Base-by-base conservation (phyloP, 2,113 vertebrate genomes). In the Mesitornis unicolor region DNA sequence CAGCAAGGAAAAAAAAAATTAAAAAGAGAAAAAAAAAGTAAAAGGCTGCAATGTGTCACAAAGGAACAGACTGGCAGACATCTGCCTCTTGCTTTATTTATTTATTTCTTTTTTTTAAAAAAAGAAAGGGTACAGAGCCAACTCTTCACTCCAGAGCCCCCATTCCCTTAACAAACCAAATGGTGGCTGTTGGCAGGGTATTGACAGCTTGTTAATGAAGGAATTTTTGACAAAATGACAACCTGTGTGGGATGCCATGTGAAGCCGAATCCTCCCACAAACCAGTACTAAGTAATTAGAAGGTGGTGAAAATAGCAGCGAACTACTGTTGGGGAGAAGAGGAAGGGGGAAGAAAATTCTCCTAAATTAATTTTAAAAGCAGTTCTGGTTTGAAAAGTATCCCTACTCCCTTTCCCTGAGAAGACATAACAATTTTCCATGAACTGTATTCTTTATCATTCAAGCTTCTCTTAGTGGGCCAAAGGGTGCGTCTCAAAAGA, bases 161-260 rank as follows among this genome's bases (percentile, higher is more conserved):
- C 43, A 56, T 96, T 98, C 98, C 97, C 95, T 87, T 97, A 97
- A 93, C 97, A 97, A 98, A 98, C 97, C 98, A 98, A 98, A 98
- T 98, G 98, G 98, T 45, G 93, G 96, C 96, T 98, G 97, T 97
- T 98, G 98, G 98, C 98, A 97, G 96, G 94, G 73, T 97, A 98
- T 91, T 98, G 98, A 98, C 98, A 98, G 98, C 98, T 98, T 98
- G 98, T 98, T 98, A 98, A 98, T 98, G 97, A 97, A 98, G 97
- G 98, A 96, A 98, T 98, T 97, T 96, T 98, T 98, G 98, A 98
- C 98, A 98, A 97, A 97, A 98, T 98, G 98, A 98, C 98, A 98
- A 98, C 97, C 96, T 96, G 98, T 97, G 98, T 98, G 97, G 97
- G 98, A 97, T 96, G 98, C 94, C 7, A 7, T 77, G 80, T 96